These are phyloP conservation scores for Pachyramphus minor DNA, from an alignment of 2,113 vertebrate species.

Conservation along the genomic window DNA sequence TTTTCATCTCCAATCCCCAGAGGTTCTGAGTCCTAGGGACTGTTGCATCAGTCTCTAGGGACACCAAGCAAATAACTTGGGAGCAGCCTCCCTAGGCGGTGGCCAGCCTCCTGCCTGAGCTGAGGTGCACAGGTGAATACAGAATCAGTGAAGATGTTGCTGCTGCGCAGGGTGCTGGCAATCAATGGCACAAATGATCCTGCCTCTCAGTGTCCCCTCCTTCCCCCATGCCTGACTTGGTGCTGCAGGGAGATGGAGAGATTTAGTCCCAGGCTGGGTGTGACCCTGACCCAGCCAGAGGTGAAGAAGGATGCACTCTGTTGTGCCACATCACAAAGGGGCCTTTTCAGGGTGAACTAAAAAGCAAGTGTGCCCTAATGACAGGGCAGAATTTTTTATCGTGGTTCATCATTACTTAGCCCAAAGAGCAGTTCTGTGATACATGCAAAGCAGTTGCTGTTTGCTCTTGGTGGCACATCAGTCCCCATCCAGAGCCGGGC, in stretches of 20 bases:
- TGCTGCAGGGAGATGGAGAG: neutral
- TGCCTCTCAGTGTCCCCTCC: neutral
- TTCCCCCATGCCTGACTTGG: neutral
- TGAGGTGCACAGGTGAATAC: accelerated
- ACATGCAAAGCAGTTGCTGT: neutral
- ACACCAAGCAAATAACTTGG: neutral
- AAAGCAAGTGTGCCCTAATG: neutral
- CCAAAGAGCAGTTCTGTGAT: neutral
- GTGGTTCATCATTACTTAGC: neutral
- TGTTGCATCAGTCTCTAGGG: too few species aligned
- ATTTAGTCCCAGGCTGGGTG: neutral
- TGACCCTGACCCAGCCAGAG: neutral
- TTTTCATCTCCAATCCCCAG: neutral
- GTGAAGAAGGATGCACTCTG: neutral
- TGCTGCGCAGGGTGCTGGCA: neutral
- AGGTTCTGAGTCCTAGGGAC: neutral
- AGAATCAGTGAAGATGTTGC: neutral
- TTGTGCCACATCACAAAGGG: neutral
- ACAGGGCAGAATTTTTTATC: neutral
- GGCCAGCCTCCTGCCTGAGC: accelerated
- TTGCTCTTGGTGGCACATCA: neutral
- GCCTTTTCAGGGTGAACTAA: neutral
- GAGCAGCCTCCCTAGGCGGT: accelerated
- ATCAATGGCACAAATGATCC: neutral
- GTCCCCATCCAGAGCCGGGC: neutral